Conservation (phyloP, 2,888 invertebrate genomes). For the Drosophila helvetica region DNA sequence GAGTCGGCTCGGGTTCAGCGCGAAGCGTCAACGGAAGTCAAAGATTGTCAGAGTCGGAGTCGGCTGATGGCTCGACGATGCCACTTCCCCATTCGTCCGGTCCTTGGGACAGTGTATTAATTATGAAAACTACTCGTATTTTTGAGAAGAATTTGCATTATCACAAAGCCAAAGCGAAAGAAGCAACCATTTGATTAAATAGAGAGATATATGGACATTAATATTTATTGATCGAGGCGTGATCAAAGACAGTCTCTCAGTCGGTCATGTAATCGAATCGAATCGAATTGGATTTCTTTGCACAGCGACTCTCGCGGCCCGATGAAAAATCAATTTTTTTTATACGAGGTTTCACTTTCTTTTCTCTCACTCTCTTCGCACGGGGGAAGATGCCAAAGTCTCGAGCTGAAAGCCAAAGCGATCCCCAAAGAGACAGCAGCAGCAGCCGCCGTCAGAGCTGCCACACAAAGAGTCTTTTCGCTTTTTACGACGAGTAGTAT, state of each 20-base stretch:
- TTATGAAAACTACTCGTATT: conserved; percentile 10
- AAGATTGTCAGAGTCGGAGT: conserved; percentile 33
- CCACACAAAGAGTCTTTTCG: conserved; percentile 40
- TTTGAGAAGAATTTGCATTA: conserved; percentile 24
- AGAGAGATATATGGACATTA: conserved; percentile 7
- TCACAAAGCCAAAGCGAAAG: conserved; percentile 5
- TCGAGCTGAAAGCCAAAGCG: conserved; percentile 21
- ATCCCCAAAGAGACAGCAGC: conserved; percentile 26
- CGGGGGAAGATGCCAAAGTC: conserved; percentile 36
- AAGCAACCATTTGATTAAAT: conserved; percentile 2
- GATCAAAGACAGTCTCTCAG: neutral
- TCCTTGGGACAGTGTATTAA: conserved; percentile 42
- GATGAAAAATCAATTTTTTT: conserved; percentile 46
- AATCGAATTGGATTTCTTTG: conserved; percentile 55
- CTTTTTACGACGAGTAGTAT: conserved; percentile 48
- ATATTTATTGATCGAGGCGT: conserved; percentile 18
- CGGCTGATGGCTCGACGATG: conserved; percentile 27
- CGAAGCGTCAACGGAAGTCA: conserved; percentile 50
- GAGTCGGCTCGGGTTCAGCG: conserved; percentile 6
- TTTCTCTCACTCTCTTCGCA: conserved; percentile 41
- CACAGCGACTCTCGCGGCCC: conserved; percentile 9
- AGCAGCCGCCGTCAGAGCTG: conserved; percentile 6
- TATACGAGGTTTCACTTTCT: conserved; percentile 43
- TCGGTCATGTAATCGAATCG: conserved; percentile 56
- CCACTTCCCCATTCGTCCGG: conserved; percentile 31